Evolutionary conservation across 2,113 vertebrate genomes (phyloP).

Genomic region (Megaceryle maxima): DNA sequence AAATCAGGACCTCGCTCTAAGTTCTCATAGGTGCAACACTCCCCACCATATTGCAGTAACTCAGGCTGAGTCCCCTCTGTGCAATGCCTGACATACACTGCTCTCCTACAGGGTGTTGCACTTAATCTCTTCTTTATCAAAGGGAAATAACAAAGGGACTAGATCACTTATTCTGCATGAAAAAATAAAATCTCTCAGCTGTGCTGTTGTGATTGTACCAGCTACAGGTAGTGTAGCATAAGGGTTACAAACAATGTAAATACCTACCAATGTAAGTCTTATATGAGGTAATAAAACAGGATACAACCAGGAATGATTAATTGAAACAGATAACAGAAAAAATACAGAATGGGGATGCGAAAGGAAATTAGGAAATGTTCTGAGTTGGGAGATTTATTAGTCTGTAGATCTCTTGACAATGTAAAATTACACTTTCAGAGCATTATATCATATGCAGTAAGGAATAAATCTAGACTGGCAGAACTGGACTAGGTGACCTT

Average conservation of each 20-base stretch:
- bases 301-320: not conserved
- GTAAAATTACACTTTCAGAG: conserved; percentile 28
- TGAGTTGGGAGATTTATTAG: conserved; percentile 25
- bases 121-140: not conserved
- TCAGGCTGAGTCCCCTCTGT: not conserved
- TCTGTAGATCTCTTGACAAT: not conserved
- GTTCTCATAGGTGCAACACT: not conserved
- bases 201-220: not conserved
- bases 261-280: not conserved
- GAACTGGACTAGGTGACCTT: conserved; percentile 14
- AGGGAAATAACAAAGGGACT: not conserved
- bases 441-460: not conserved
- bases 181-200: not conserved
- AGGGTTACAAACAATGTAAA: not conserved
- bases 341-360: not conserved
- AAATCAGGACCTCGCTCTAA: not conserved
- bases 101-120: not conserved
- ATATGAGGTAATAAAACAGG: not conserved
- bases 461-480: conserved; percentile 10
- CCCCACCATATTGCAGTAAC: not conserved
- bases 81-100: not conserved
- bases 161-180: not conserved
- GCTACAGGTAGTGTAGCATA: not conserved
- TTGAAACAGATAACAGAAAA: not conserved
- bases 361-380: conserved; percentile 39